Evolutionary conservation across 2,113 vertebrate species (phyloP).

Genomic region (Ahaetulla prasina): DNA sequence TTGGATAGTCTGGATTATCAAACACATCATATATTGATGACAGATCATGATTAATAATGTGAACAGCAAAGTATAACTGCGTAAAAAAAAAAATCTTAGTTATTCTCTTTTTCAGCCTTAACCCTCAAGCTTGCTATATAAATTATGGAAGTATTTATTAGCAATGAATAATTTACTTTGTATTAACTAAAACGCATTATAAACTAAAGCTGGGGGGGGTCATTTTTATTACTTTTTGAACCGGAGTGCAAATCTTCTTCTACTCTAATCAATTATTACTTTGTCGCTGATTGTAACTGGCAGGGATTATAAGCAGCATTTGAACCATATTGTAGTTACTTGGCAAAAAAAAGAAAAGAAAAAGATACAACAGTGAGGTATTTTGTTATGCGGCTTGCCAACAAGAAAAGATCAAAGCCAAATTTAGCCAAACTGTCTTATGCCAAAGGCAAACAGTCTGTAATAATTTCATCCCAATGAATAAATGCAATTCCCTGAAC

Average conservation of each 20-base stretch:
- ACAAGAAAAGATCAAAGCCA: conserved; percentile 31
- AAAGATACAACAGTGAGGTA: neutral
- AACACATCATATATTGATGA: neutral
- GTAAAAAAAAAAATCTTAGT: conserved; percentile 42
- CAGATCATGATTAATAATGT: neutral
- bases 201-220: conserved; percentile 41
- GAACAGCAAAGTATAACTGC: neutral
- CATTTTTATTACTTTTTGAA: conserved; percentile 43
- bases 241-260: neutral
- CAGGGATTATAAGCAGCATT: neutral
- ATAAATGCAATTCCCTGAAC: conserved; percentile 31
- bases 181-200: conserved; percentile 22
- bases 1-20: neutral
- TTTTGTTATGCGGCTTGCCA: conserved; percentile 45
- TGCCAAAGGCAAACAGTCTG: conserved; percentile 36
- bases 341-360: conserved; percentile 23
- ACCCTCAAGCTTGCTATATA: conserved; percentile 19
- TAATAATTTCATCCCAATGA: conserved; percentile 41
- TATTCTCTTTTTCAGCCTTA: conserved; percentile 20
- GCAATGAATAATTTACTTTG: conserved; percentile 33
- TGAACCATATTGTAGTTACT: conserved; percentile 36
- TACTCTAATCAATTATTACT: neutral
- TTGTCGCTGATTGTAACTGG: neutral
- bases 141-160: conserved; percentile 33
- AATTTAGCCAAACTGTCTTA: conserved; percentile 38